Evolutionary conservation across 1,140 invertebrate genomes (phyloP).

Genomic region (Drosophila sucinea): DNA sequence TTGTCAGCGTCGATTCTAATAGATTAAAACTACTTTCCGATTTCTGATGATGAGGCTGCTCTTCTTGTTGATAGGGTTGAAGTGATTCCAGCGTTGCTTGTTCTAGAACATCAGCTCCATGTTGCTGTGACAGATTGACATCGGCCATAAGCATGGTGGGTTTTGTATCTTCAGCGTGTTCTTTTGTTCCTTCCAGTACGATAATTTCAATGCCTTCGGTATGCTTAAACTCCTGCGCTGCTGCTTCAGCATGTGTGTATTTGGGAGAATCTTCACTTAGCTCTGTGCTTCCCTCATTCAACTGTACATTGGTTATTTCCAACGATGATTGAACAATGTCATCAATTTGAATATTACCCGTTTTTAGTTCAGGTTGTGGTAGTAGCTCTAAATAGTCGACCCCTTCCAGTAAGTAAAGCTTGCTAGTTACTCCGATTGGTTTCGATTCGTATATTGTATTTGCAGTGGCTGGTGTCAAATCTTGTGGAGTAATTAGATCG

Average conservation of each 20-base stretch:
- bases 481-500: constrained; percentile 25
- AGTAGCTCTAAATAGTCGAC: constrained; percentile 15
- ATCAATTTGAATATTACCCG: constrained; percentile 25
- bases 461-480: constrained; percentile 24
- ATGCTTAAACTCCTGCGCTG: constrained; percentile 40
- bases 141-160: constrained; percentile 45
- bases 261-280: constrained; percentile 11
- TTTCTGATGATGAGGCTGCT: constrained; percentile 28
- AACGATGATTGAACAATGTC: constrained; percentile 52
- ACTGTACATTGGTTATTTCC: constrained; percentile 57
- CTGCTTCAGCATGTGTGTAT: constrained; percentile 18
- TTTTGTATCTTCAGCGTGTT: constrained; percentile 25
- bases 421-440: constrained; percentile 42
- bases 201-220: constrained; percentile 39
- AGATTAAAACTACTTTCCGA: constrained; percentile 36
- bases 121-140: constrained; percentile 39
- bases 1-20: constrained; percentile 50
- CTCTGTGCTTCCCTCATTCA: constrained; percentile 45
- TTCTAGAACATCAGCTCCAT: constrained; percentile 41
- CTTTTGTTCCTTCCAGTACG: constrained; percentile 41
- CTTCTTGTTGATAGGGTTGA: constrained; percentile 22
- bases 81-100: constrained; percentile 52
- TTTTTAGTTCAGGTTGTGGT: constrained; percentile 42
- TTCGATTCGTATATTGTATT: constrained; percentile 36
- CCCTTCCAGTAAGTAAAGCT: constrained; percentile 28